These are phyloP conservation scores for Escarpia spicata DNA, from an alignment of 2,888 invertebrate species.

Conservation along the genomic window DNA sequence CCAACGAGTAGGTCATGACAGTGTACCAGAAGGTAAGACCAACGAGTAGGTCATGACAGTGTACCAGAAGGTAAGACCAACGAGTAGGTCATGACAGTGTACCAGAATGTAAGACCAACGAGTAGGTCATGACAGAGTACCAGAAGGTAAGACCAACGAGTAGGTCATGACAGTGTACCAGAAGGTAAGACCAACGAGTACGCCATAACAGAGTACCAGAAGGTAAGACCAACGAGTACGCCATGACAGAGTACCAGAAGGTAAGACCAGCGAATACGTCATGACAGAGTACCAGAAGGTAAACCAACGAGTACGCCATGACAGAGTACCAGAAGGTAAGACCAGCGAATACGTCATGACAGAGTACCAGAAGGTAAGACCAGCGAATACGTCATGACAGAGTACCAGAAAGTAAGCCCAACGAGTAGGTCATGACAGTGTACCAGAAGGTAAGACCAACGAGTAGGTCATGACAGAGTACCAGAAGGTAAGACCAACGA, in stretches of 20 bases:
- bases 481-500: no score
- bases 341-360: neutral
- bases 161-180: neutral
- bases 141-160: neutral
- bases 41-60: neutral
- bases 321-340: conserved; percentile 1
- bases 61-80: neutral
- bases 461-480: neutral
- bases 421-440: neutral
- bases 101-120: neutral
- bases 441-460: neutral
- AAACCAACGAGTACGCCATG: neutral
- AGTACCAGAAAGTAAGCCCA: neutral
- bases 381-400: neutral
- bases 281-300: neutral
- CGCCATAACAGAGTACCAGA: neutral
- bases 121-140: neutral
- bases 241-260: neutral
- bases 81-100: neutral
- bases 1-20: neutral
- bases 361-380: neutral
- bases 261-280: neutral
- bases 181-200: neutral
- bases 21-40: neutral
- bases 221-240: neutral